phyloP scores from a whole-genome alignment of 2,113 vertebrate species.

The Salvelinus namaycush region DNA sequence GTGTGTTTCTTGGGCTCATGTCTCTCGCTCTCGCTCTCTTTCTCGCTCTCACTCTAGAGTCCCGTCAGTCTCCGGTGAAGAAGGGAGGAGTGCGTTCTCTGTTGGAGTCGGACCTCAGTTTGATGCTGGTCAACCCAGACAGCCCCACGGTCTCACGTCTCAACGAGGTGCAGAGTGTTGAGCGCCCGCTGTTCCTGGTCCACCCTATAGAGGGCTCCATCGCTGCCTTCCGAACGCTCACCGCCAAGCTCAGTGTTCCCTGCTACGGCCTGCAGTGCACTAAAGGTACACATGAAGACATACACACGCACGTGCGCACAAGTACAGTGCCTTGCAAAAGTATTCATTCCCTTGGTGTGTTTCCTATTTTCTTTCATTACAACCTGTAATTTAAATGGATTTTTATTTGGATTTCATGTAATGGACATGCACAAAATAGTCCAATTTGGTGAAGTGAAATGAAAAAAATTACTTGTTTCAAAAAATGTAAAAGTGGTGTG shows the following conservation, averaged over 20 bases:
- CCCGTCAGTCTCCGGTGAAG: slow-evolving; percentile 40
- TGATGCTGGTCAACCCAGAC: slow-evolving; percentile 85
- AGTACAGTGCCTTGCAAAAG: too few relatives aligned
- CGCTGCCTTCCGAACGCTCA: slow-evolving; percentile 80
- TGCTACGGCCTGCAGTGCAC: slow-evolving; percentile 96
- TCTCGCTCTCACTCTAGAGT: slow-evolving; percentile 53
- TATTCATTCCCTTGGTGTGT: too few relatives aligned
- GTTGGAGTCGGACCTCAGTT: slow-evolving; percentile 75
- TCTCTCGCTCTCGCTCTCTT: neutral
- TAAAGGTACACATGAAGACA: slow-evolving; percentile 74
- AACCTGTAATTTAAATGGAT: too few relatives aligned
- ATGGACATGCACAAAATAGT: too few relatives aligned
- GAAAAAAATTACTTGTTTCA: too few relatives aligned
- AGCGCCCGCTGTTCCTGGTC: slow-evolving; percentile 88
- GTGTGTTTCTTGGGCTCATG: neutral
- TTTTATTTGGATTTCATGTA: too few relatives aligned
- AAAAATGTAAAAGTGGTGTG: too few relatives aligned
- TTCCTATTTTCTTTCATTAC: too few relatives aligned
- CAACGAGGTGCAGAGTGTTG: slow-evolving; percentile 82
- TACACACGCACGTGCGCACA: neutral
- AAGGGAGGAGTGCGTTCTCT: slow-evolving; percentile 33
- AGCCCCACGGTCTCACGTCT: slow-evolving; percentile 80
- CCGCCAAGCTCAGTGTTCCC: slow-evolving; percentile 83
- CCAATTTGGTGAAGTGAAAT: too few relatives aligned
- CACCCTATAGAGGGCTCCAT: slow-evolving; percentile 94